phyloP scores from a whole-genome alignment of 2,113 vertebrate species.

The Lycocorax pyrrhopterus region DNA sequence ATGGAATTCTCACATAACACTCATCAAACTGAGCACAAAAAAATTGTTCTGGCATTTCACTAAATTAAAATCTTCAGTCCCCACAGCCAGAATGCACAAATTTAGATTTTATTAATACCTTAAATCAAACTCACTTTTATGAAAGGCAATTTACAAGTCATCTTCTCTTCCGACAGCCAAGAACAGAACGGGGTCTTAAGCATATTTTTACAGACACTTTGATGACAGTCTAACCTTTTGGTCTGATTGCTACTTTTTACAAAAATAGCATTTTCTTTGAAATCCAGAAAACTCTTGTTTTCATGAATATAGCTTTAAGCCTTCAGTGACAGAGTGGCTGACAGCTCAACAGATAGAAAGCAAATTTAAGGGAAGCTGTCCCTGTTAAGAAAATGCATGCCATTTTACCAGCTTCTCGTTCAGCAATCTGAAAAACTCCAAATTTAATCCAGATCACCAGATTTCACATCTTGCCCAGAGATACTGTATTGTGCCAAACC shows the following conservation, averaged over 20 bases:
- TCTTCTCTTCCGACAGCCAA: slow-evolving; percentile 25
- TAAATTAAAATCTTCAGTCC: slow-evolving; percentile 70
- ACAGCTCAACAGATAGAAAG: slow-evolving; percentile 19
- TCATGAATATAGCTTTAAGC: not conserved
- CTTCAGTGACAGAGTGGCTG: not conserved
- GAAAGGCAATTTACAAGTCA: slow-evolving; percentile 63
- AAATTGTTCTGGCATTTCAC: slow-evolving; percentile 64
- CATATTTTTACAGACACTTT: slow-evolving; percentile 55
- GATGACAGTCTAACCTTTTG: slow-evolving; percentile 33
- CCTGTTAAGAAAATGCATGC: not conserved
- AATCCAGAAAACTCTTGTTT: slow-evolving; percentile 9
- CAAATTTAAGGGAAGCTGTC: not conserved
- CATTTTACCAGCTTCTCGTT: not conserved
- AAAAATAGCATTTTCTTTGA: slow-evolving; percentile 25
- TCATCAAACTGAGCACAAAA: slow-evolving; percentile 63
- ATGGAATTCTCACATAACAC: slow-evolving; percentile 49
- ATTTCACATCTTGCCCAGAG: not conserved
- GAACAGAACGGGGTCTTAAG: slow-evolving; percentile 44
- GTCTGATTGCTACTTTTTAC: not conserved
- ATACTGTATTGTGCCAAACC: not conserved
- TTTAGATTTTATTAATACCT: slow-evolving; percentile 75
- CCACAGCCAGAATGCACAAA: slow-evolving; percentile 61
- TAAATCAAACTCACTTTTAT: slow-evolving; percentile 73
- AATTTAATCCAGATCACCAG: not conserved
- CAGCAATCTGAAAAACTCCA: not conserved